Conservation (phyloP, 2,888 invertebrate species). For the Sinotaia quadrata region DNA sequence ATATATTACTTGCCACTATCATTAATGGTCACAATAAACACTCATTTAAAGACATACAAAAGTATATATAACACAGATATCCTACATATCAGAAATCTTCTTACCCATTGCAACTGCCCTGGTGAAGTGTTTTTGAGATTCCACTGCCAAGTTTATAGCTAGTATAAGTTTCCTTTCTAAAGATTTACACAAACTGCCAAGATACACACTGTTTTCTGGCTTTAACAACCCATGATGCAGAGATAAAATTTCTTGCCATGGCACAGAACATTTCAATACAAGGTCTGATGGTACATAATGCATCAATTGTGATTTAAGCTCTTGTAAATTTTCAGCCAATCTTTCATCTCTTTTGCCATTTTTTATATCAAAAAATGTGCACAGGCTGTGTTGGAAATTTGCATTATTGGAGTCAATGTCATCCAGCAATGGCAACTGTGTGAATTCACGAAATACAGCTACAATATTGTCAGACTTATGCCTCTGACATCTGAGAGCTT, state of each 20-base stretch:
- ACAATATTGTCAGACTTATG: slow-evolving; percentile 21
- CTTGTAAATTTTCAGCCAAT: neutral
- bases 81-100: too few species aligned
- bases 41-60: too few species aligned
- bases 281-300: neutral
- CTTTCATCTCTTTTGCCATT: neutral
- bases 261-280: slow-evolving; percentile 5
- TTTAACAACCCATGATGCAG: neutral
- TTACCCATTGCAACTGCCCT: too few species aligned
- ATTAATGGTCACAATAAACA: too few species aligned
- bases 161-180: slow-evolving; percentile 7
- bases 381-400: neutral
- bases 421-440: neutral
- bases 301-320: neutral
- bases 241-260: neutral
- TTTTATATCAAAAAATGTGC: slow-evolving; percentile 2
- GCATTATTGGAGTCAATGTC: neutral
- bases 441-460: slow-evolving; percentile 14
- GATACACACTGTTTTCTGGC: neutral
- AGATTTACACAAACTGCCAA: neutral
- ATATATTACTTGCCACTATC: too few species aligned
- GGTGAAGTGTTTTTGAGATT: too few species aligned
- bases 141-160: neutral
- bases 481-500: slow-evolving; percentile 7
- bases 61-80: too few species aligned